A percentile compares a stretch with the other conserved stretches of the same genome.
phyloP scores from a whole-genome alignment of 2,113 vertebrate species.

The Macquaria ambigua region DNA sequence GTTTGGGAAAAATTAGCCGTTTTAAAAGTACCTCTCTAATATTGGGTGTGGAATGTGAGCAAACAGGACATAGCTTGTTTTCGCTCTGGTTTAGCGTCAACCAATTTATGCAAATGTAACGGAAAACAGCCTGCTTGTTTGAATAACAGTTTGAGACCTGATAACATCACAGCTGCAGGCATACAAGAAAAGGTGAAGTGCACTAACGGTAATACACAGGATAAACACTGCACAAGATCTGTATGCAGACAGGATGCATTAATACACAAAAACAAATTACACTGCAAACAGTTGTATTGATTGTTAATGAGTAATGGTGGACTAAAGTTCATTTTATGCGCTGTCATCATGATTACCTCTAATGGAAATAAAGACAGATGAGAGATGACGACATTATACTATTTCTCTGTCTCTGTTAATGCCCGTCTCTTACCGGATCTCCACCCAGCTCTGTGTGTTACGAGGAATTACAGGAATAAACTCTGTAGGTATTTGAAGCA shows the following conservation, averaged over 20 bases:
- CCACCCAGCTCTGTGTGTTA: constrained; percentile 5
- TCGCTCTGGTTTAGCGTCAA: constrained; percentile 55
- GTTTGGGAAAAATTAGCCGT: constrained; percentile 30
- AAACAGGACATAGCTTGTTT: constrained; percentile 68
- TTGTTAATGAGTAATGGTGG: constrained; percentile 46
- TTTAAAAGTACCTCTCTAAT: constrained; percentile 53
- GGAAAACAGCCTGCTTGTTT: constrained; percentile 58
- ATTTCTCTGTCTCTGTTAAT: constrained; percentile 21
- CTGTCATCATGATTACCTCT: constrained; percentile 43
- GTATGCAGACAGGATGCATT: constrained; percentile 56
- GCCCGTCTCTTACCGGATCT: constrained; percentile 16
- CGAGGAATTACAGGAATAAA: background rate
- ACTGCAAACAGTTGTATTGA: constrained; percentile 45
- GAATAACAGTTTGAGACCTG: constrained; percentile 50
- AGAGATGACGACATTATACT: constrained; percentile 7
- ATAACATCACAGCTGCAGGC: constrained; percentile 62
- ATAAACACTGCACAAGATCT: constrained; percentile 29
- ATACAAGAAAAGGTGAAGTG: constrained; percentile 30
- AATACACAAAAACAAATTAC: constrained; percentile 31
- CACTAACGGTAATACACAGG: constrained; percentile 29
- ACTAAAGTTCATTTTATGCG: constrained; percentile 32
- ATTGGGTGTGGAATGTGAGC: constrained; percentile 48
- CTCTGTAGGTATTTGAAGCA: constrained; percentile 8
- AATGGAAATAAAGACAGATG: constrained; percentile 57
- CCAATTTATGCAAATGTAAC: constrained; percentile 74